Evolutionary conservation across 2,888 invertebrate species (phyloP).

Genomic region (Noctua fimbriata): DNA sequence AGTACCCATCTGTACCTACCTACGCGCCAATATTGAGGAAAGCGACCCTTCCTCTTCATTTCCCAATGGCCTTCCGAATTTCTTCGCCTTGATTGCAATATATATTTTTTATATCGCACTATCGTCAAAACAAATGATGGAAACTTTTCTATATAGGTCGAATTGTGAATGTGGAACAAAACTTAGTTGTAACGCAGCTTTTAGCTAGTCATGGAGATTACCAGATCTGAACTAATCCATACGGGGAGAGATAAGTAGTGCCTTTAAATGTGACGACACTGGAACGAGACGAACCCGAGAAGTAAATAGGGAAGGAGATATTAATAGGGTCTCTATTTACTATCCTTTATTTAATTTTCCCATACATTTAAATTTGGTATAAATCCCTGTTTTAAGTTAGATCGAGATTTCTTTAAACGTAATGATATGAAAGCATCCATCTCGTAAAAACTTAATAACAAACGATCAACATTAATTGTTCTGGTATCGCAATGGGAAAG

Average conservation of each 20-base stretch:
- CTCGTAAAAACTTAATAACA: too few species aligned
- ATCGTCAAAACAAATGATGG: conserved; percentile 41
- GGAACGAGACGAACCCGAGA: neutral
- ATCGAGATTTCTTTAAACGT: too few species aligned
- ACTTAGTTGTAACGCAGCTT: conserved; percentile 13
- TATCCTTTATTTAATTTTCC: neutral
- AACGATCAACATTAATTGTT: too few species aligned
- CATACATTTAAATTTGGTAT: neutral
- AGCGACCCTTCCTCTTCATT: conserved; percentile 11
- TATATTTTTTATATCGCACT: conserved; percentile 14
- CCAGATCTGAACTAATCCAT: conserved; percentile 20
- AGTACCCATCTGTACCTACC: neutral
- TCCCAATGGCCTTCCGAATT: conserved; percentile 26
- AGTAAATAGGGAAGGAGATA: neutral
- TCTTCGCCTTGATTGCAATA: conserved; percentile 27
- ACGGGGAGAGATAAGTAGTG: neutral
- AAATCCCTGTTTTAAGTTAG: too few species aligned
- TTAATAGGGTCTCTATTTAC: neutral
- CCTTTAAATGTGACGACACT: conserved; percentile 25
- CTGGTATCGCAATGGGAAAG: too few species aligned
- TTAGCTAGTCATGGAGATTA: conserved; percentile 21
- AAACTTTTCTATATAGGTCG: conserved; percentile 4
- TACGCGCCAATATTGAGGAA: neutral
- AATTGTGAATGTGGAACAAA: conserved; percentile 21
- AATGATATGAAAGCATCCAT: too few species aligned